Evolutionary conservation across 1,140 invertebrate genomes (phyloP), one percentile per base, ranked within the genome.

Genomic region (Nilaparvata lugens): DNA sequence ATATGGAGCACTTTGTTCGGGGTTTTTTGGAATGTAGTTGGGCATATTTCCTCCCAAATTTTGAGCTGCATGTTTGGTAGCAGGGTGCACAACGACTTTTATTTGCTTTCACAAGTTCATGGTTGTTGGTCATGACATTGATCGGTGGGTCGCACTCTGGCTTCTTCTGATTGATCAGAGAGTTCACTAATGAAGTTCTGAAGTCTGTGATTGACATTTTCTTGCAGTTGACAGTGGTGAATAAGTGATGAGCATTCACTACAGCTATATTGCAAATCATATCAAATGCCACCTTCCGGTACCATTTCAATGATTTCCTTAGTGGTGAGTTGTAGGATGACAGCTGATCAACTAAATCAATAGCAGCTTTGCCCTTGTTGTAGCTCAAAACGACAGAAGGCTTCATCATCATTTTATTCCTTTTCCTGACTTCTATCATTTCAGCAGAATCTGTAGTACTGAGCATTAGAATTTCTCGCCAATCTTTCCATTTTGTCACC

Each of bases 311-410:
- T 60, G 69, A 66, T 66, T 68, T 74, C 59, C 71, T 65, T 55
- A 74, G 66, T 62, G 70, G 69, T 56, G 68, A 68, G 56, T 69
- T 67, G 64, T 74, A 74, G 16, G 71, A 64, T 62, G 64, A 65
- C 69, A 73, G 72, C 67, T 74, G 71, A 57, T 75, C 71, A 62
- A 68, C 69, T 65, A 70, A 63, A 61, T 74, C 69, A 59, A 74
- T 69, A 64, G 66, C 69, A 63, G 68, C 58, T 67, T 74, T 73
- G 51, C 54, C 63, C 58, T 62, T 65, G 63, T 72, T 73, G 51
- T 73, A 72, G 35, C 19, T n/a, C 19, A 45, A 45, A 11, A 45
- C 42, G 13, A 45, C 42, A 16, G 14, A 16, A 16, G 42, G 42
- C 11, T 45, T 45, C 19, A 19, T 16, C 14, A 45, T 45, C 3